Conservation (phyloP, 2,797 vertebrate species). For the Bucorvus abyssinicus region DNA sequence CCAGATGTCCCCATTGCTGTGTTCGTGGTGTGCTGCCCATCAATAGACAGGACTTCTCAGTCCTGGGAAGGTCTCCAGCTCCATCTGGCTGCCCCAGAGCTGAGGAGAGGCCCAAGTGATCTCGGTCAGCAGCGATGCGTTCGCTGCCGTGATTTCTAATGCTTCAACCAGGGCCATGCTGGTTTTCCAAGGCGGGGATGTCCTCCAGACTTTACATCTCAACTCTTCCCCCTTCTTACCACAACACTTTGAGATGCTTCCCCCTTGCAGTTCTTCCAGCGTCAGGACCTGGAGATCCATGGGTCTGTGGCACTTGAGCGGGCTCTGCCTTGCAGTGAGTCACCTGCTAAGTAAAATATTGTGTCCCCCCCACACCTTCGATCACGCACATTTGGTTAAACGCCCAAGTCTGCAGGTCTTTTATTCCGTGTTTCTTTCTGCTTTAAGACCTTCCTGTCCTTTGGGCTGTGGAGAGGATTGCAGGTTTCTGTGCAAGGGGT, state of each 20-base stretch:
- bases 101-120: rapidly evolving
- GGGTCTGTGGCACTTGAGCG: rapidly evolving
- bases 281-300: not conserved
- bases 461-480: not conserved
- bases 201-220: not conserved
- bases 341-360: rapidly evolving
- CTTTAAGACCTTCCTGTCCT: not conserved
- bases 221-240: not conserved
- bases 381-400: rapidly evolving
- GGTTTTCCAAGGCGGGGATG: not conserved
- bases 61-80: not conserved
- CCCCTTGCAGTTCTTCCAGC: rapidly evolving
- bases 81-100: not conserved
- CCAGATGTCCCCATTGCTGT: not conserved
- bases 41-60: rapidly evolving
- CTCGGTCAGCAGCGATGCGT: not conserved
- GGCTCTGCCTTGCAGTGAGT: not conserved
- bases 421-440: not conserved
- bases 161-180: rapidly evolving
- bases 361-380: not conserved
- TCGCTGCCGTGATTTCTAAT: not conserved
- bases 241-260: rapidly evolving
- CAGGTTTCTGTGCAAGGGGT: not conserved
- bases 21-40: rapidly evolving
- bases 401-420: not conserved